phyloP scores from a whole-genome alignment of 1,140 invertebrate species.

The Drosophila nebulosa region DNA sequence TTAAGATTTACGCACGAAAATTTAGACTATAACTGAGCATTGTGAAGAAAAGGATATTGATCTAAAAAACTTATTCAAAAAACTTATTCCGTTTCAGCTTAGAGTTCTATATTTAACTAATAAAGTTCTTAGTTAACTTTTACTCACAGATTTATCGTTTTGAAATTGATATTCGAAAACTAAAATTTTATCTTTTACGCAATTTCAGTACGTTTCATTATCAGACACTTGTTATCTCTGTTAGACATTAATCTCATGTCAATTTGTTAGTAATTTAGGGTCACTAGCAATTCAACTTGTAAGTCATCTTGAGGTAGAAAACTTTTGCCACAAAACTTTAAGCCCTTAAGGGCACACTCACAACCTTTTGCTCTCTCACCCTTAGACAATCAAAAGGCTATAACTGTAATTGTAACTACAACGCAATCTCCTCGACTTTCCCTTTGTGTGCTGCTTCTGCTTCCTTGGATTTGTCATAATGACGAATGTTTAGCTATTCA shows the following conservation, averaged over 20 bases:
- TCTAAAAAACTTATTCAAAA: no score
- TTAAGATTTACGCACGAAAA: background rate
- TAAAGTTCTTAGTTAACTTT: no score
- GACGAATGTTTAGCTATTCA: slow-evolving; percentile 71
- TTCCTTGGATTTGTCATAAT: slow-evolving; percentile 52
- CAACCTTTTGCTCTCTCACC: background rate
- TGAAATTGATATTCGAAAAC: no score
- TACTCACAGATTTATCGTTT: no score
- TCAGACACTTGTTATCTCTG: background rate
- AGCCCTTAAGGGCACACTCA: background rate
- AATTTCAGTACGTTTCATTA: no score
- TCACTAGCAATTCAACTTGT: background rate
- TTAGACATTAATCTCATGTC: background rate
- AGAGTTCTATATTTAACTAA: no score
- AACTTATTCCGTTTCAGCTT: no score
- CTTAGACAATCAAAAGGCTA: slow-evolving; percentile 15
- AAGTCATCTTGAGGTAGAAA: background rate
- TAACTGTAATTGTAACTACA: slow-evolving; percentile 37
- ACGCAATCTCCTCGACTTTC: slow-evolving; percentile 1
- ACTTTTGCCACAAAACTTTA: slow-evolving; percentile 34
- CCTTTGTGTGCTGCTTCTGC: background rate
- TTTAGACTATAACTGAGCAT: no score
- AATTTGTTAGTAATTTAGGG: background rate
- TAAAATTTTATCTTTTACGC: no score
- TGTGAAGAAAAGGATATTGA: no score